Evolutionary conservation across 2,888 invertebrate genomes (phyloP), one percentile per base, ranked within the genome.

Genomic region (Polydrusus pterygomalis): DNA sequence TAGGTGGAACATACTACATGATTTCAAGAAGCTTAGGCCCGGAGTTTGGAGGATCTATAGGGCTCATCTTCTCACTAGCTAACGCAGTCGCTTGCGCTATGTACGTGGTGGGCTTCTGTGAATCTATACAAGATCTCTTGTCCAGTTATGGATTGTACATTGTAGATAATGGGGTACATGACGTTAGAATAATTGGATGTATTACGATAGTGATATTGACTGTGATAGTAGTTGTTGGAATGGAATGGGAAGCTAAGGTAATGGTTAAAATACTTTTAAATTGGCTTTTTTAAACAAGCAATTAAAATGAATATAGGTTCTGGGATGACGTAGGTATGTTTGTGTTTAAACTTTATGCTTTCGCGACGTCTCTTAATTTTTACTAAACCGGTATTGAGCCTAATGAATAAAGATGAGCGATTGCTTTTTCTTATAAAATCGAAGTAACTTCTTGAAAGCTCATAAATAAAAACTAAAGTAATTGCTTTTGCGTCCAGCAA

Each of bases 41-140:
- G 0, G 98, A 99, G 89, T 99, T 98, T 85, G 99, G 98, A 0
- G 96, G 95, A 2, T 95, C 98, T 1, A 98, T 99, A 81, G 99
- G 99, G 0, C 89, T 98, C 34, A 97, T 99, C 82, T 98, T 99
- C 89, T 95, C 98, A 0, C 89, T 98, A 86, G 98, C 98, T 1
- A 98, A 99, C 87, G 97, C 98, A 0, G 97, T 99, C 1, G 97
- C 97, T 0, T 96, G 96, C 84, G 96, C 97, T 63, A 97, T 99
- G 97, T 98, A 98, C 86, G 95, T 97, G 7, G 98, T 99, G n/a
- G 99, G 99, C 2, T 98, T 99, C 86, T 96, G 97, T 76, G 98
- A 99, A 87, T 96, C 97, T 0, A 90, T 96, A 87, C 91, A 92
- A 79, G 93, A 93, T 78, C 90, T 95, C 60, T 88, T 96, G 80